Evolutionary conservation across 2,113 vertebrate species (phyloP).

Genomic region (Megaceryle maxima): DNA sequence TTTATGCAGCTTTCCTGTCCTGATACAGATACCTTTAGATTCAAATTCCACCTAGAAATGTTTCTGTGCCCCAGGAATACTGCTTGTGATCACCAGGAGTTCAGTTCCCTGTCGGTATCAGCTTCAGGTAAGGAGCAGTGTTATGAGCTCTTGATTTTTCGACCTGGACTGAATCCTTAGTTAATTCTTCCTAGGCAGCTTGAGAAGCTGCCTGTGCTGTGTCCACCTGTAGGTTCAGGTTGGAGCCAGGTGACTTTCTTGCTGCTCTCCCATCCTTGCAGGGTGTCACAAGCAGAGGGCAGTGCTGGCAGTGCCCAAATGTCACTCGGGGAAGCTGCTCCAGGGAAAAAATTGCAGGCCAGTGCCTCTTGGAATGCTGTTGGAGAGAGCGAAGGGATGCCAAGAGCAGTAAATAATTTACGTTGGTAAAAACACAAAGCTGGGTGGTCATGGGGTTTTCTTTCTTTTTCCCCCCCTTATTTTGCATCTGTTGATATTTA

Average conservation of each 20-base stretch:
- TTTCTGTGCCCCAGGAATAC: background rate
- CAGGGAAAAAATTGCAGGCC: background rate
- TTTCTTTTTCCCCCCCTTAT: background rate
- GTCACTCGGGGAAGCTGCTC: background rate
- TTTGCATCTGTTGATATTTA: slow-evolving; percentile 50
- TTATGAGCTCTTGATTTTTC: background rate
- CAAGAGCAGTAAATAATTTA: slow-evolving; percentile 42
- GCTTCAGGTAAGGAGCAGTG: background rate
- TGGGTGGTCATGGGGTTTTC: slow-evolving; percentile 22
- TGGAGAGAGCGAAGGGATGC: background rate
- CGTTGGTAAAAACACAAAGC: background rate
- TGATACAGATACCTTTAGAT: background rate
- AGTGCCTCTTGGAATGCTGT: background rate
- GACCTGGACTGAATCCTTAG: background rate
- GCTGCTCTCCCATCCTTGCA: background rate
- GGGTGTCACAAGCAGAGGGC: background rate
- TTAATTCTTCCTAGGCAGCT: background rate
- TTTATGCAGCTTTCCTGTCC: background rate
- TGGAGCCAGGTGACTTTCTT: background rate
- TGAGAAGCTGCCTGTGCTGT: background rate
- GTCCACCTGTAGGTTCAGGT: background rate
- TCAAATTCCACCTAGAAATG: background rate
- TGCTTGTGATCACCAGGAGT: background rate
- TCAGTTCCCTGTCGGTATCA: background rate
- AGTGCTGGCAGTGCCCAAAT: background rate